Evolutionary conservation across 2,888 invertebrate species (phyloP).

Genomic region (Agelastica alni): DNA sequence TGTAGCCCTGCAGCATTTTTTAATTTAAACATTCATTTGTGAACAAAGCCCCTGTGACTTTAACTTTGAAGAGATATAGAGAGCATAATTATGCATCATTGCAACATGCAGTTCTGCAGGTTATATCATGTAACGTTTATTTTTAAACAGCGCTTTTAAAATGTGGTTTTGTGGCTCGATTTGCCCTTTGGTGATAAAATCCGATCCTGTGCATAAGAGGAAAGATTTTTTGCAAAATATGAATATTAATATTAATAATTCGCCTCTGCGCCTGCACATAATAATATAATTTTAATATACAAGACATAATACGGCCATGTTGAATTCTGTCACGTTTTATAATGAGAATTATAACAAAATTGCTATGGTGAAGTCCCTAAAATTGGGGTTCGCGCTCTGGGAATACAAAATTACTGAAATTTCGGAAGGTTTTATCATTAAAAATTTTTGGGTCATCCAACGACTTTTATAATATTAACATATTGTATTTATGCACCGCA

Average conservation of each 20-base stretch:
- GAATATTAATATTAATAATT: slow-evolving; percentile 30
- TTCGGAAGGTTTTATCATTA: slow-evolving; percentile 24
- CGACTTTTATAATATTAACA: slow-evolving; percentile 10
- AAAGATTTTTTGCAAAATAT: slow-evolving; percentile 16
- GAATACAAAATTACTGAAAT: slow-evolving; percentile 33
- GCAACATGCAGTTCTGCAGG: too few species aligned
- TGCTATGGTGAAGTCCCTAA: slow-evolving; percentile 27
- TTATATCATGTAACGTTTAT: too few species aligned
- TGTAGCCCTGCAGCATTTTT: too few species aligned
- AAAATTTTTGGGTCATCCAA: slow-evolving; percentile 12
- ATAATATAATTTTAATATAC: slow-evolving; percentile 31
- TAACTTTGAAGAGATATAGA: too few species aligned
- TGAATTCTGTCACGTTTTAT: slow-evolving; percentile 30
- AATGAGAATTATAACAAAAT: slow-evolving; percentile 30
- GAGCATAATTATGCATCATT: too few species aligned
- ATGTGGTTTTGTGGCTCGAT: too few species aligned
- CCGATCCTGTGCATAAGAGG: slow-evolving; percentile 4
- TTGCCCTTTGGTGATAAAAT: too few species aligned
- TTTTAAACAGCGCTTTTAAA: too few species aligned
- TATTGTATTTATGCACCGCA: not conserved
- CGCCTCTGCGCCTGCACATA: slow-evolving; percentile 25
- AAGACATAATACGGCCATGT: slow-evolving; percentile 25
- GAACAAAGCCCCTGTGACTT: too few species aligned
- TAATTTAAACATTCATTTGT: too few species aligned
- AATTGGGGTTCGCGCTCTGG: slow-evolving; percentile 24